A percentile compares a stretch with the other conserved stretches of the same genome.
These are phyloP conservation scores for Oostethus manadensis DNA, from an alignment of 2,113 vertebrate genomes.

Conservation along the genomic window DNA sequence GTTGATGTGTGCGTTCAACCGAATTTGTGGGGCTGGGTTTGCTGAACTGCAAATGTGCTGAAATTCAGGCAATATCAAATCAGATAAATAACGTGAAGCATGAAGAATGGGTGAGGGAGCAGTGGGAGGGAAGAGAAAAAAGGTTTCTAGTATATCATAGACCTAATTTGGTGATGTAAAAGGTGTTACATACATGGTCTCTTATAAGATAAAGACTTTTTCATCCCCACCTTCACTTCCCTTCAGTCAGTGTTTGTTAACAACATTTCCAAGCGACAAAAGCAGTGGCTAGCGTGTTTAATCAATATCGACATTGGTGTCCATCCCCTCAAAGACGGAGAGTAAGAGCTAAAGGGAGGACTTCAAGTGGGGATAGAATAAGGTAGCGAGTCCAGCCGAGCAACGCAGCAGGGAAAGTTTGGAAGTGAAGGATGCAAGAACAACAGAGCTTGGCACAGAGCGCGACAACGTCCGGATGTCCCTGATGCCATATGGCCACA, in stretches of 20 bases:
- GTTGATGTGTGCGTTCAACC: too few relatives aligned
- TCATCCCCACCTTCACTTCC: background rate
- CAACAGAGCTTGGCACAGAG: conserved; percentile 48
- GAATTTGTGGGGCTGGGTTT: too few relatives aligned
- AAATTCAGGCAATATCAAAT: background rate
- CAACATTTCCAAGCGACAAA: background rate
- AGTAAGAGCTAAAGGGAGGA: conserved; percentile 5
- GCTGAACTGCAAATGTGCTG: too few relatives aligned
- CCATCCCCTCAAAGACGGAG: background rate
- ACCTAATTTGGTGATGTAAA: background rate
- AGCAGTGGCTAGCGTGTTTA: background rate
- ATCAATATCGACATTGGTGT: background rate
- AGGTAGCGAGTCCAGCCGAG: conserved; percentile 33
- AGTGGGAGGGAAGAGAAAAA: background rate
- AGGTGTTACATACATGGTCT: background rate
- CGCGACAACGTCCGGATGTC: conserved; percentile 38
- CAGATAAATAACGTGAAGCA: background rate
- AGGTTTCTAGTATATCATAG: too few relatives aligned
- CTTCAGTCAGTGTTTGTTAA: background rate
- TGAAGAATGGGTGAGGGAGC: too few relatives aligned
- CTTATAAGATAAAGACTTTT: background rate
- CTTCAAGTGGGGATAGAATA: conserved; percentile 19
- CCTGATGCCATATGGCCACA: conserved; percentile 53
- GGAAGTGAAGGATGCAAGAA: conserved; percentile 49
- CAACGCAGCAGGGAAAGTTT: conserved; percentile 43